A percentile compares a stretch with the other conserved stretches of the same genome.
phyloP scores from a whole-genome alignment of 2,113 vertebrate genomes.

The Eidolon helvum region DNA sequence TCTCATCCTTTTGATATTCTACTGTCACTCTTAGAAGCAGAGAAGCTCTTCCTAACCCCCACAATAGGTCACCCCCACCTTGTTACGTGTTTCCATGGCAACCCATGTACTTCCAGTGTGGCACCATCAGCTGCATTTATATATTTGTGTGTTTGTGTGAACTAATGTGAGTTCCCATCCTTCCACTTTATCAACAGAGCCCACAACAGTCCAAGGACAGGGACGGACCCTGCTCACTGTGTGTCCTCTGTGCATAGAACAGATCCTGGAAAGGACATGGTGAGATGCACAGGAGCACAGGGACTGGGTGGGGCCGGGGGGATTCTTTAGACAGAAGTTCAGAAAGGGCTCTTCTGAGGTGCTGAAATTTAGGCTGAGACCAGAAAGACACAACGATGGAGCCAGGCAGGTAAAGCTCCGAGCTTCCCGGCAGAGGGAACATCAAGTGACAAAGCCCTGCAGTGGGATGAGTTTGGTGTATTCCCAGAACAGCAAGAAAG shows the following conservation, averaged over 20 bases:
- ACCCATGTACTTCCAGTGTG: not conserved
- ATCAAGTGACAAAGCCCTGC: not conserved
- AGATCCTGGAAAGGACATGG: not conserved
- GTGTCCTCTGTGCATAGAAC: not conserved
- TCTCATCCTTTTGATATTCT: not conserved
- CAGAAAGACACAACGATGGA: not conserved
- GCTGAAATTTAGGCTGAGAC: not conserved
- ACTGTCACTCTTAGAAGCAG: not conserved
- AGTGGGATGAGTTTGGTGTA: not conserved
- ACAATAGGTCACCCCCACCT: not conserved
- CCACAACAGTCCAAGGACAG: not conserved
- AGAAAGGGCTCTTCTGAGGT: not conserved
- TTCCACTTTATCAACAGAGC: not conserved
- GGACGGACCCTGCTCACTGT: not conserved
- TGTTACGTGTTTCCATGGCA: not conserved
- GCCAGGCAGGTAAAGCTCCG: not conserved
- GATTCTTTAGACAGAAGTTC: not conserved
- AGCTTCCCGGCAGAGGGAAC: not conserved
- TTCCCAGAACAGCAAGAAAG: not conserved
- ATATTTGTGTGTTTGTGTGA: not conserved
- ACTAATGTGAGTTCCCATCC: not conserved
- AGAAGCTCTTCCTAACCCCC: not conserved
- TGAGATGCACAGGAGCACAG: not conserved
- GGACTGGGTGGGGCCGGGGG: accelerated
- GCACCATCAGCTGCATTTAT: not conserved